Conservation (phyloP, 1,140 invertebrate genomes). For the Scylla paramamosain region DNA sequence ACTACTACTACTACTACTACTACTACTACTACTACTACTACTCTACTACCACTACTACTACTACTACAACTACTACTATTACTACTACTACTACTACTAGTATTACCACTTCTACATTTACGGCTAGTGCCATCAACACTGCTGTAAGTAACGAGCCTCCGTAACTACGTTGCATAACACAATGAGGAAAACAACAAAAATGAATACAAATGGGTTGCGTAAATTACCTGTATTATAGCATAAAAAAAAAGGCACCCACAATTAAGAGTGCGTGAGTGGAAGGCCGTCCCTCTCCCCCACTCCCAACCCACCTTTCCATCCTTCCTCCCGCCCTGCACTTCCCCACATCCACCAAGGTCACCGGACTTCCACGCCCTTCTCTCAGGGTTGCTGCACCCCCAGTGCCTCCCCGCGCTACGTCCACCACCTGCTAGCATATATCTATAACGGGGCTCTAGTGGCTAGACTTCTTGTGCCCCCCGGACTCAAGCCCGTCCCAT, state of each 20-base stretch:
- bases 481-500: not conserved
- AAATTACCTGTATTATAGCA: not conserved
- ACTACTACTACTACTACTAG: too few species aligned
- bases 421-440: conserved; percentile 1
- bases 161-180: not conserved
- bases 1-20: too few species aligned
- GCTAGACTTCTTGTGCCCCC: not conserved
- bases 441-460: not conserved
- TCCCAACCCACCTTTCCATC: not conserved
- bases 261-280: conserved; percentile 20
- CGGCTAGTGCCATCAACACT: too few species aligned
- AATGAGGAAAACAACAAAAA: not conserved
- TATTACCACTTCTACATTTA: too few species aligned
- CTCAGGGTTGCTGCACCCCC: not conserved
- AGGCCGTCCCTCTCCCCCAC: not conserved
- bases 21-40: too few species aligned
- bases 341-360: not conserved
- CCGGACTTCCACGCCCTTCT: conserved; percentile 35
- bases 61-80: too few species aligned
- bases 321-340: not conserved
- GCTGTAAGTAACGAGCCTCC: too few species aligned
- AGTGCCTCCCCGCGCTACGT: not conserved
- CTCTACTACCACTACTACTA: too few species aligned
- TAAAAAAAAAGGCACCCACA: not conserved
- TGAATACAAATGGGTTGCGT: not conserved